Evolutionary conservation across 64 coral and sea anemone genomes (phyloP).

Genomic region (Acropora tenuis): DNA sequence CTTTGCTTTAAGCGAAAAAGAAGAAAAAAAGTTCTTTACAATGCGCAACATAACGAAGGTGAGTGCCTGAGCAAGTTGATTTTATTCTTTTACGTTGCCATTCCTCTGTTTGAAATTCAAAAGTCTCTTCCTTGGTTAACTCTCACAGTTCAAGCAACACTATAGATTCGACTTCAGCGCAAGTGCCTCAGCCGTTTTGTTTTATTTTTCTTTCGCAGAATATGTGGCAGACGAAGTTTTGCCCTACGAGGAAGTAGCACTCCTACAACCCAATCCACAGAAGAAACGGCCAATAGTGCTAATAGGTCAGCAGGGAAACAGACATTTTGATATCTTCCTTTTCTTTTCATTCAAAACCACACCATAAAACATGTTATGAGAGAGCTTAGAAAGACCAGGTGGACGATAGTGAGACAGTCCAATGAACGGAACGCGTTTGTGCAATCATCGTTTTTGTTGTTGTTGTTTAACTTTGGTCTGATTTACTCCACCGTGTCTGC

Average conservation of each 20-base stretch:
- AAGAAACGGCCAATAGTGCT: conserved; percentile 85
- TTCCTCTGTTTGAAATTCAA: too few species aligned
- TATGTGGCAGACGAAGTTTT: conserved; percentile 75
- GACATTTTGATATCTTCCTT: neutral
- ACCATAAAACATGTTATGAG: too few species aligned
- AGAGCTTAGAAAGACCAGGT: too few species aligned
- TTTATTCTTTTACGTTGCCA: too few species aligned
- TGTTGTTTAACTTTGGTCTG: neutral
- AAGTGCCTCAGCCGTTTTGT: neutral
- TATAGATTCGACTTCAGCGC: neutral
- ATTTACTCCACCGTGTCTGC: too few species aligned
- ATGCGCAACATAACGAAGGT: conserved; percentile 88
- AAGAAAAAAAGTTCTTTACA: conserved; percentile 94
- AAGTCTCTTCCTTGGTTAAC: too few species aligned
- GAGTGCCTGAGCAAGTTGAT: neutral
- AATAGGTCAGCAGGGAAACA: conserved; percentile 60
- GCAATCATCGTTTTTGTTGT: too few species aligned
- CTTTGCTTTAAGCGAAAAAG: conserved; percentile 87
- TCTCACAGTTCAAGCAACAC: too few species aligned
- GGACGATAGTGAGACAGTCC: too few species aligned
- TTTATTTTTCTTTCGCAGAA: neutral
- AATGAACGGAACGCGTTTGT: too few species aligned
- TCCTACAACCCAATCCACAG: conserved; percentile 69
- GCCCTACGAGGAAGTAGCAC: conserved; percentile 96
- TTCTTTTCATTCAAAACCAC: too few species aligned